Evolutionary conservation across 2,888 invertebrate species (phyloP).

Genomic region (Dasypogon diadema): DNA sequence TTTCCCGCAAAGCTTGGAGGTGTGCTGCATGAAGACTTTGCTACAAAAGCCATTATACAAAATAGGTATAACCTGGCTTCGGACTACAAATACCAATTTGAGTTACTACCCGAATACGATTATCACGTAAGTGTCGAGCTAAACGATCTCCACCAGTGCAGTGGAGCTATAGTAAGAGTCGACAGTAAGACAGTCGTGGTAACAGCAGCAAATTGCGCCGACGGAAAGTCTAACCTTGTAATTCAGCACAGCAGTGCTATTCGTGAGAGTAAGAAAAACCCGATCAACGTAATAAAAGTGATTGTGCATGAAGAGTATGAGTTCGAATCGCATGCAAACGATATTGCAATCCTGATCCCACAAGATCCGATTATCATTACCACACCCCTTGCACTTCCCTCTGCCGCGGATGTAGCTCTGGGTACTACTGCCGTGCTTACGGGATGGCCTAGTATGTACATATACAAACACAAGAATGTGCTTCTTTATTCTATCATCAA

Average conservation of each 20-base stretch:
- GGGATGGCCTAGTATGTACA: neutral
- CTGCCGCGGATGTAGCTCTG: neutral
- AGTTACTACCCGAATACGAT: neutral
- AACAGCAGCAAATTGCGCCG: neutral
- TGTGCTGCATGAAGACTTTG: neutral
- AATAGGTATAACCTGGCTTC: neutral
- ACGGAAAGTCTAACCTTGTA: neutral
- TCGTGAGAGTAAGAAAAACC: neutral
- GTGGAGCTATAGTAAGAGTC: neutral
- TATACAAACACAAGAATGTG: neutral
- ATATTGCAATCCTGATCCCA: neutral
- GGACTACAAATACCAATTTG: neutral
- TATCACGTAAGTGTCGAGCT: conserved; percentile 1
- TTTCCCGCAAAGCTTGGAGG: neutral
- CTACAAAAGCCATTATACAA: neutral
- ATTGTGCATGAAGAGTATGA: neutral
- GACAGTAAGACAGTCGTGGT: neutral
- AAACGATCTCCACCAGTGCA: neutral
- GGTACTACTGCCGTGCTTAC: neutral
- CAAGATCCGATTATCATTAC: neutral
- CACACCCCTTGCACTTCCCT: neutral
- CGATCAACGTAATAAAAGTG: neutral
- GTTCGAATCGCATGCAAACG: neutral
- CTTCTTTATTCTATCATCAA: neutral
- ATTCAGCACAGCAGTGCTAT: neutral